phyloP scores from a whole-genome alignment of 2,113 vertebrate genomes.

The Gymnorhina tibicen region DNA sequence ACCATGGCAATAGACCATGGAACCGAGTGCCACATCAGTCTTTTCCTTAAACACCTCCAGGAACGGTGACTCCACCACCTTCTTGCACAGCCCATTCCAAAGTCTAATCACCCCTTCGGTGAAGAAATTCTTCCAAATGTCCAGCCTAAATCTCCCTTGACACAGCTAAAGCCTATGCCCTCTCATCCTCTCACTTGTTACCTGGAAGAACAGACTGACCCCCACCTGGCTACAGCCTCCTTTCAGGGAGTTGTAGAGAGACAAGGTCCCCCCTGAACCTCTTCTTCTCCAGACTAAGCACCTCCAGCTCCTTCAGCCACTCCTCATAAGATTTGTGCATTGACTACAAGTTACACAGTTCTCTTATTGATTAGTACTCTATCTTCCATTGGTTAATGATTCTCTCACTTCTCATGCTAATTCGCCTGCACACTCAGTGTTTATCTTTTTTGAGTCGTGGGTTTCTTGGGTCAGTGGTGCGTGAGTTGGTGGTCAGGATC shows the following conservation, averaged over 20 bases:
- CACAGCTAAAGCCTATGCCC: too few relatives aligned
- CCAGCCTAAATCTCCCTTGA: background rate
- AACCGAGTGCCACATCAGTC: background rate
- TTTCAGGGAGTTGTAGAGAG: background rate
- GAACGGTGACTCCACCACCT: accelerated
- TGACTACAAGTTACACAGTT: background rate
- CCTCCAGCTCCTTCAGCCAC: background rate
- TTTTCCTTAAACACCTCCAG: background rate
- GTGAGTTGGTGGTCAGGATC: background rate
- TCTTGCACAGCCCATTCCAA: background rate
- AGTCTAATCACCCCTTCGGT: background rate
- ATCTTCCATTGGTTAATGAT: background rate
- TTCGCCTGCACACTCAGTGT: background rate
- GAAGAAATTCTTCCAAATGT: background rate
- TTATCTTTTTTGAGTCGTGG: background rate
- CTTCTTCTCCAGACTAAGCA: background rate
- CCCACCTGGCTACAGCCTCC: background rate
- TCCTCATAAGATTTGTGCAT: background rate
- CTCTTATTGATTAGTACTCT: background rate
- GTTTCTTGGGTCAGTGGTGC: background rate
- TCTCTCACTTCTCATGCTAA: background rate
- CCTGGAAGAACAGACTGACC: background rate
- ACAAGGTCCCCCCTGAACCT: accelerated
- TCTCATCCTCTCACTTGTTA: background rate
- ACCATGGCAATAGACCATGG: background rate